These are phyloP conservation scores for Morpho deidamia DNA, from an alignment of 2,888 invertebrate genomes.

Conservation along the genomic window DNA sequence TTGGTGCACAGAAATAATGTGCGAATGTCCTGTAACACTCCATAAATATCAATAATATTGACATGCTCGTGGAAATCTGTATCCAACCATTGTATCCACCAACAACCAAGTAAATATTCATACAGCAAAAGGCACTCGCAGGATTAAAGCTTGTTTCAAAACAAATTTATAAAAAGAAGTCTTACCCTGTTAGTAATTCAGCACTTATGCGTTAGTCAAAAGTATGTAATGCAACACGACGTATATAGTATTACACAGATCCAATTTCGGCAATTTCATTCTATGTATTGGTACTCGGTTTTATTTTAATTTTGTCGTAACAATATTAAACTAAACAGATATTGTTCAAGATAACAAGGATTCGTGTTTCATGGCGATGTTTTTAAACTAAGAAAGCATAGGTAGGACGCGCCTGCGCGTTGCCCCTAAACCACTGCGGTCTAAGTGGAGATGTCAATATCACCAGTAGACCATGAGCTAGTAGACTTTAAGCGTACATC, in stretches of 20 bases:
- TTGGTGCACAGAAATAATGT: too few species aligned
- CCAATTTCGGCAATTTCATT: slow-evolving; percentile 63
- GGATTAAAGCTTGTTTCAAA: too few species aligned
- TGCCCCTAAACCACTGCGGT: slow-evolving; percentile 43
- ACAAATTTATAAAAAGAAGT: too few species aligned
- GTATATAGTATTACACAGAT: slow-evolving; percentile 47
- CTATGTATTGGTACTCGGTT: slow-evolving; percentile 32
- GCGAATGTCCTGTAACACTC: too few species aligned
- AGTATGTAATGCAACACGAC: slow-evolving; percentile 13
- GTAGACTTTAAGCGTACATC: background rate
- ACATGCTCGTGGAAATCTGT: too few species aligned
- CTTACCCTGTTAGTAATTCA: background rate
- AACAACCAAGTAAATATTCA: too few species aligned
- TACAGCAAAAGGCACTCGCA: too few species aligned
- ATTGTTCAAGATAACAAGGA: slow-evolving; percentile 27
- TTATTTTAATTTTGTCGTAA: slow-evolving; percentile 30
- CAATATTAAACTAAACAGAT: slow-evolving; percentile 33
- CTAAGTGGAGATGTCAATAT: slow-evolving; percentile 31
- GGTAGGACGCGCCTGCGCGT: slow-evolving; percentile 48
- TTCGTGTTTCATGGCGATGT: slow-evolving; percentile 41
- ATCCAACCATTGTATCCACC: too few species aligned
- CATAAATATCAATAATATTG: too few species aligned
- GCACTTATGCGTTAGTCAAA: background rate
- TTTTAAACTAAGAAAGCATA: slow-evolving; percentile 38
- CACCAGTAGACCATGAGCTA: slow-evolving; percentile 13